Base-by-base conservation (phyloP, 2,797 vertebrate genomes). In the Halcyon badia region DNA sequence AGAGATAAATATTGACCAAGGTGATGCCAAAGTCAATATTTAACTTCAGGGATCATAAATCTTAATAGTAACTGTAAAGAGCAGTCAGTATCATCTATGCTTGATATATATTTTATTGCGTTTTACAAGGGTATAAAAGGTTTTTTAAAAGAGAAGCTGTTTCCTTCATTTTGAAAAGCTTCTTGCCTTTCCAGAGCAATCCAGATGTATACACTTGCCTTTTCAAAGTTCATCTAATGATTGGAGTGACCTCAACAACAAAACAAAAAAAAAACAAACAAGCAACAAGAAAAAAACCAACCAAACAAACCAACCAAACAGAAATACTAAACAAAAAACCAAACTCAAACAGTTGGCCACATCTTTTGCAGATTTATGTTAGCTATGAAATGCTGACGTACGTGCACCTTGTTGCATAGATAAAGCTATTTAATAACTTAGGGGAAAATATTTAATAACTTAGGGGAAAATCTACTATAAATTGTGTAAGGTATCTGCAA, bases 1-100 rank as follows among this genome's bases (percentile, higher is more conserved):
- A 94, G 92, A 94, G 83, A 96, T 88, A 97, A 96, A 97, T 91
- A 89, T 94, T 97, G 94, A 96, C 85, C 75, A 94, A 94, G 89
- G 77, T 91, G 95, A 95, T 91, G 52, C 75, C 90, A 96, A 97
- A 96, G 73, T 84, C 85, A 83, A 86, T 97, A 95, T 97, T 97
- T 97, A 97, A 96, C 92, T 83, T 92, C 89, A 95, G 62, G 39
- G 52, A 66, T 33, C 89, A 87, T 94, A 96, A 97, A 97, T 98
- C 94, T 92, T 96, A 84, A 95, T 93, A 85, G 76, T 70, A 82
- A 96, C 51, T 91, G 52, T 94, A 97, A 96, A 89, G 44, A 94
- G 83, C 33, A 94, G 70, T 73, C 87, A 94, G 90, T 96, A 89
- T 80, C 90, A 94, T 75, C 91, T 83, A 86, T 71, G 66, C 87